Base-by-base conservation (phyloP, 64 coral and sea anemone genomes). In the Catalaphyllia jardinei region DNA sequence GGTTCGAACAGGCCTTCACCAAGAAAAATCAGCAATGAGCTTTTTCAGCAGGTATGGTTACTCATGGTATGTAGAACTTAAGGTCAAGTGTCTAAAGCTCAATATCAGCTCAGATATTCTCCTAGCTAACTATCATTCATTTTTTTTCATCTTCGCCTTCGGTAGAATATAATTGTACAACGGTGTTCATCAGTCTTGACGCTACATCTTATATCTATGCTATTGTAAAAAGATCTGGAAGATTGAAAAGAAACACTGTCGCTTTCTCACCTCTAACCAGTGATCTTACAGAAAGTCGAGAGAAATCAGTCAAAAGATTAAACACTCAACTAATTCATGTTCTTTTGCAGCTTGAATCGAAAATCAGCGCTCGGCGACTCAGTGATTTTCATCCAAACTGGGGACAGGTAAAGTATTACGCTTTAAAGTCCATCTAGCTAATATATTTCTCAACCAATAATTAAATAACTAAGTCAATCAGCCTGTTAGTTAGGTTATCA, bases 311-410 rank as follows among this genome's bases (percentile, higher is more conserved):
- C 0, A 14, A 57, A 57, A 16, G 15, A 57, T 0, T 14, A 57
- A 16, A 57, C 54, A 57, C 54, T 57, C 7, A 57, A 57, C 11
- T 57, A 16, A 57, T 57, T 57, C 15, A 12, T 57, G 54, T 57
- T 57, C 22, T 63, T 35, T 10, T 60, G 55, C 59, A 94, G 89
- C 71, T 76, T 88, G 84, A 91, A 76, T 83, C 94, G 14, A 85
- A 22, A 62, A 85, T 85, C 18, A 92, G 89, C 52, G 73, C 84
- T 49, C 76, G 94, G 19, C 25, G 79, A 83, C 60, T 95, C 38
- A 95, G 89, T 29, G 94, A 95, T 77, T 88, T 95, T 77, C 89
- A 91, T 71, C 89, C 89, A 28, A 89, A 92, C 38, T 95, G 91
- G 61, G 94, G 94, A 59, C 94, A 95, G 74, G 93, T 94, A 91